Evolutionary conservation across 92 coral and sea anemone species (phyloP).

Genomic region (Siderastrea radians): DNA sequence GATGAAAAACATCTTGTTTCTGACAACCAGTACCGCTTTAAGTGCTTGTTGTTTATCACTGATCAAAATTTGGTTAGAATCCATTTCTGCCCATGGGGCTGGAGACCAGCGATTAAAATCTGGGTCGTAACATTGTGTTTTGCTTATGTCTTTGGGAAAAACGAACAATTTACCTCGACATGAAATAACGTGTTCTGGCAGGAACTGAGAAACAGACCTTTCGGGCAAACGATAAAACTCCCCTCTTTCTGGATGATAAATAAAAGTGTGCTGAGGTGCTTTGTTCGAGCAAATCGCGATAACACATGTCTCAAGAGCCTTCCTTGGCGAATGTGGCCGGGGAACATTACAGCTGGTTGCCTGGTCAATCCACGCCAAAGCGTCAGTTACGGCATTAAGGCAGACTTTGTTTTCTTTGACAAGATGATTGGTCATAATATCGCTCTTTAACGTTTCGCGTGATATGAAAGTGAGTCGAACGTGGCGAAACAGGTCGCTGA

Average conservation of each 20-base stretch:
- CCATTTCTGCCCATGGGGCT: neutral
- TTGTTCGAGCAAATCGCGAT: neutral
- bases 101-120: constrained; percentile 10
- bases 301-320: neutral
- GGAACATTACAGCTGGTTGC: neutral
- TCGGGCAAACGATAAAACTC: neutral
- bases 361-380: constrained; percentile 4
- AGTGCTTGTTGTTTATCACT: neutral
- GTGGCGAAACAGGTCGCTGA: constrained; percentile 15
- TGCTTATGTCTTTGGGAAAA: neutral
- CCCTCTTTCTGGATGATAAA: constrained; percentile 1
- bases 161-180: constrained; percentile 9
- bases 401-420: constrained; percentile 1
- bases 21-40: neutral
- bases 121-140: constrained; percentile 13
- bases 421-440: constrained; percentile 3
- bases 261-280: neutral
- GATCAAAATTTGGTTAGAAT: neutral
- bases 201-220: neutral
- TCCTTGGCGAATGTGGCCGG: constrained; percentile 21
- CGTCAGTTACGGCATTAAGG: neutral
- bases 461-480: constrained; percentile 8
- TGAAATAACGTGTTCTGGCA: neutral
- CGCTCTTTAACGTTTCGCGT: constrained; percentile 1
- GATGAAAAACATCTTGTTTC: neutral